A percentile compares a stretch with the other conserved stretches of the same genome.
Evolutionary conservation across 2,888 invertebrate species (phyloP).

Genomic region (Torymus auratus): DNA sequence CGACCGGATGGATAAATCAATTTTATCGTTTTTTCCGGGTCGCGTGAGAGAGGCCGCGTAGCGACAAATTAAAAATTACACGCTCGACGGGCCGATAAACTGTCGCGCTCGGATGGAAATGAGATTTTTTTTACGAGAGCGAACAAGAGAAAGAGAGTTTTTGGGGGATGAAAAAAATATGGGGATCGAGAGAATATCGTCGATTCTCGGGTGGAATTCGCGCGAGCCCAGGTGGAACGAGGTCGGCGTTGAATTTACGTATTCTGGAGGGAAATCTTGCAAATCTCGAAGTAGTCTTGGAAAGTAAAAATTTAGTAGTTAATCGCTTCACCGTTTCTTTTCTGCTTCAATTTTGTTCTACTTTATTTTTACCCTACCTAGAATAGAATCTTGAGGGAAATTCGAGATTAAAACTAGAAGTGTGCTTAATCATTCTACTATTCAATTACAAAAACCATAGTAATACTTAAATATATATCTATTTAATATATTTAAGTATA

Average conservation of each 20-base stretch:
- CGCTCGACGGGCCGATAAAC: slow-evolving; percentile 14
- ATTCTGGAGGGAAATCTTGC: slow-evolving; percentile 19
- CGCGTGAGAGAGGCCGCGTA: not conserved
- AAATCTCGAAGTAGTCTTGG: slow-evolving; percentile 17
- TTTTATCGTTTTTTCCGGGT: slow-evolving; percentile 39
- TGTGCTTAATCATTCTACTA: too few relatives aligned
- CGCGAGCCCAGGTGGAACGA: slow-evolving; percentile 5
- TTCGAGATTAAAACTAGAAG: too few relatives aligned
- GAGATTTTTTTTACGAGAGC: not conserved
- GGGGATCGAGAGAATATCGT: slow-evolving; percentile 4
- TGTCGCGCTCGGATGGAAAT: slow-evolving; percentile 22
- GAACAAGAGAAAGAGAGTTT: not conserved
- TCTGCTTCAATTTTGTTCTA: not conserved
- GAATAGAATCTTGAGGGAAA: too few relatives aligned
- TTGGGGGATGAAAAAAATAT: slow-evolving; percentile 19
- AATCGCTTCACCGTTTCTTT: not conserved
- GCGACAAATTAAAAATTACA: slow-evolving; percentile 49
- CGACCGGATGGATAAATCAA: slow-evolving; percentile 36
- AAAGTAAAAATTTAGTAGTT: slow-evolving; percentile 18
- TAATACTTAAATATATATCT: too few relatives aligned
- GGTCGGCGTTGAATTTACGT: slow-evolving; percentile 23
- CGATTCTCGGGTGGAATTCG: slow-evolving; percentile 14
- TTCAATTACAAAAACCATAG: too few relatives aligned
- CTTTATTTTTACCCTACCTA: too few relatives aligned
- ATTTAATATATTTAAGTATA: too few relatives aligned